These are phyloP conservation scores for Yponomeuta malinellus DNA, from an alignment of 2,888 invertebrate species.

Conservation along the genomic window DNA sequence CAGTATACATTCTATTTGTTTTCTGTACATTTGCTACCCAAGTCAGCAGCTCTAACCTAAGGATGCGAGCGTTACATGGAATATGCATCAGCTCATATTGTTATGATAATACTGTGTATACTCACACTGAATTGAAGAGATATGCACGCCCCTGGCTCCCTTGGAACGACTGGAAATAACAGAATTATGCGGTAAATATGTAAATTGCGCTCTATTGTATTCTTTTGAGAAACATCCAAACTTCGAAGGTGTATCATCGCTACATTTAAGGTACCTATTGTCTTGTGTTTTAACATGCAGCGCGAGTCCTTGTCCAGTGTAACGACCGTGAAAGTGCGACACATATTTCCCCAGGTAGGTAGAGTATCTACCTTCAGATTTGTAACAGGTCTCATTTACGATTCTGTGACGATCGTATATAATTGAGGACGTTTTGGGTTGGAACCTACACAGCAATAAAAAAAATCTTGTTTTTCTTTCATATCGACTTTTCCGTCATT, in stretches of 20 bases:
- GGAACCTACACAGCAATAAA: no score
- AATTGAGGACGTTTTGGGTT: no score
- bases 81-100: conserved; percentile 8
- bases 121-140: conserved; percentile 99
- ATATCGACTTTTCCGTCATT: no score
- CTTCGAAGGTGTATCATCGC: not conserved
- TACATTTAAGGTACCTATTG: not conserved
- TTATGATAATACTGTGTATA: conserved; percentile 41
- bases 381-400: not conserved
- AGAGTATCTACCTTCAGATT: not conserved
- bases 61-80: not conserved
- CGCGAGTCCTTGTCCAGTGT: not conserved
- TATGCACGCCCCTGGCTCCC: conserved; percentile 99
- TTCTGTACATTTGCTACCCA: no score
- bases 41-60: no score
- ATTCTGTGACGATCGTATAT: no score
- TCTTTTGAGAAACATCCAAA: not conserved
- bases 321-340: not conserved
- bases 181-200: conserved; percentile 25
- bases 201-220: conserved; percentile 1
- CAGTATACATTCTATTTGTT: no score
- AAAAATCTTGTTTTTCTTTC: no score
- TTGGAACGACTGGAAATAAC: conserved; percentile 93
- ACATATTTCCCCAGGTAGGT: not conserved
- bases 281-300: not conserved